phyloP scores from a whole-genome alignment of 2,113 vertebrate genomes.

The Tragelaphus scriptus region DNA sequence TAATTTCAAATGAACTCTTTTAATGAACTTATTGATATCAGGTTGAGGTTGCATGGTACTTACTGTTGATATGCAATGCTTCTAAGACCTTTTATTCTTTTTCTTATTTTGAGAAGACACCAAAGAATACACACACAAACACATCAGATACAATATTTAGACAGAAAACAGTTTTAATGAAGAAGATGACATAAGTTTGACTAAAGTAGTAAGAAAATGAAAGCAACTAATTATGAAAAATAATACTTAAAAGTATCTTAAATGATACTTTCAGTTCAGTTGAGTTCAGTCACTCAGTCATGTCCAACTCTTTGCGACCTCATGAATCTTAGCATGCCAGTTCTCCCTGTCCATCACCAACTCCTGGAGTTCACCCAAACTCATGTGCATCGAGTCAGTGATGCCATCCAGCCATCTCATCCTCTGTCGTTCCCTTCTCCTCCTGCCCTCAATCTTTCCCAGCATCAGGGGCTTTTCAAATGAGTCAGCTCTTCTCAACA shows the following conservation, averaged over 20 bases:
- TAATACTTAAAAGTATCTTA: background rate
- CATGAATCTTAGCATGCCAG: too few species aligned
- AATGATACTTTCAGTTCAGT: background rate
- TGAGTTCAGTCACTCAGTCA: too few species aligned
- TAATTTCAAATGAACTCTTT: background rate
- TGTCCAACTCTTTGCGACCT: too few species aligned
- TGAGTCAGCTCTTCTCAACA: too few species aligned
- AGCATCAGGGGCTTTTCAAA: too few species aligned
- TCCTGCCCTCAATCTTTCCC: too few species aligned
- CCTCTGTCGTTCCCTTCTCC: too few species aligned
- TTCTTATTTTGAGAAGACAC: background rate
- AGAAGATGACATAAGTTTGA: background rate
- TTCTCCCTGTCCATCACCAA: too few species aligned
- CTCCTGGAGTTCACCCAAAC: too few species aligned
- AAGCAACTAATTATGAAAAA: constrained; percentile 2
- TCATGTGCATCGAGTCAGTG: too few species aligned
- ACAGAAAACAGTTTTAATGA: background rate
- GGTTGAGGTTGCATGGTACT: background rate
- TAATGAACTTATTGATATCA: background rate
- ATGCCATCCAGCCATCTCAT: too few species aligned
- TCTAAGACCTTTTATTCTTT: background rate
- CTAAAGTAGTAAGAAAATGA: background rate
- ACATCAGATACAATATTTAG: background rate
- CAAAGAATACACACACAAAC: background rate
- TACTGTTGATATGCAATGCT: background rate